A percentile compares a stretch with the other conserved stretches of the same genome.
These are phyloP conservation scores for Pithys albifrons DNA, from an alignment of 2,113 vertebrate genomes.

Conservation along the genomic window DNA sequence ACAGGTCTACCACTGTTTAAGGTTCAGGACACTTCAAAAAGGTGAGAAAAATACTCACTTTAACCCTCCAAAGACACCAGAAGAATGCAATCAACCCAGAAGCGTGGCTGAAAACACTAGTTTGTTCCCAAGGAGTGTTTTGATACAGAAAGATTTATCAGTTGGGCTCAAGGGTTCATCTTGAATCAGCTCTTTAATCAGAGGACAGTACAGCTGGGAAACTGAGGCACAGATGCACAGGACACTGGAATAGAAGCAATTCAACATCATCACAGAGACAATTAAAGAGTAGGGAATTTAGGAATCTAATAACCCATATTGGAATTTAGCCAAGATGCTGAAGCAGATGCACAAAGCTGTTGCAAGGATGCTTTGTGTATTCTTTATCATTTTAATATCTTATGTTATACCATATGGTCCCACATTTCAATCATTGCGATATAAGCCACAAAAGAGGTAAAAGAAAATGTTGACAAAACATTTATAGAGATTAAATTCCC, in stretches of 20 bases:
- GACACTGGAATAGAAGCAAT: conserved; percentile 32
- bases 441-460: conserved; percentile 63
- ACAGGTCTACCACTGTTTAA: not conserved
- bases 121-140: not conserved
- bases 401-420: conserved; percentile 65
- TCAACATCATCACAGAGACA: conserved; percentile 16
- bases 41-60: not conserved
- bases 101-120: not conserved
- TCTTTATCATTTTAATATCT: conserved; percentile 72
- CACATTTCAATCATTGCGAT: conserved; percentile 63
- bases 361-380: conserved; percentile 65
- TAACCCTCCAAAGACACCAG: not conserved
- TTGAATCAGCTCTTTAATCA: conserved; percentile 28
- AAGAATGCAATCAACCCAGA: not conserved
- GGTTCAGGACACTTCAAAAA: not conserved
- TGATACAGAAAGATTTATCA: not conserved
- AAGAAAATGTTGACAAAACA: conserved; percentile 56
- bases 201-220: conserved; percentile 48
- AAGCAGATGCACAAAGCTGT: conserved; percentile 67
- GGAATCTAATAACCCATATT: conserved; percentile 59
- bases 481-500: conserved; percentile 59
- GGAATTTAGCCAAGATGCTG: conserved; percentile 64
- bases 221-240: conserved; percentile 66
- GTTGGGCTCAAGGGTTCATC: conserved; percentile 18
- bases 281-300: conserved; percentile 68